These are phyloP conservation scores for Dufourea novaeangliae DNA, from an alignment of 1,140 invertebrate species.

Conservation along the genomic window DNA sequence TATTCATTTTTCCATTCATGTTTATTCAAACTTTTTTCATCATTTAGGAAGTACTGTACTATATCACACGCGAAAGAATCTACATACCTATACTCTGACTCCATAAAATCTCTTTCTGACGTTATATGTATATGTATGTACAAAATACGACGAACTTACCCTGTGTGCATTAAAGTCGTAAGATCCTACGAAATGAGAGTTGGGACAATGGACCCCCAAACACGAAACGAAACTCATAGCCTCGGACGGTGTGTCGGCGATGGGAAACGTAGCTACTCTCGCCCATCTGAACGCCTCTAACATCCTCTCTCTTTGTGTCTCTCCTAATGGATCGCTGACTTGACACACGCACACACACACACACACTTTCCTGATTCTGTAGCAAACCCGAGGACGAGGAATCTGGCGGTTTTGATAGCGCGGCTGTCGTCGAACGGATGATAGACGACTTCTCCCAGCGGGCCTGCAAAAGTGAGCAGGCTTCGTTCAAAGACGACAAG, in stretches of 20 bases:
- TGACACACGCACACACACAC: neutral
- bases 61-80: no score
- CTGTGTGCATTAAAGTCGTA: neutral
- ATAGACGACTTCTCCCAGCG: constrained; percentile 35
- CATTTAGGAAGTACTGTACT: no score
- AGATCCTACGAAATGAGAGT: neutral
- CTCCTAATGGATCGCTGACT: constrained; percentile 25
- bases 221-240: neutral
- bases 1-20: no score
- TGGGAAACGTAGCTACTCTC: neutral
- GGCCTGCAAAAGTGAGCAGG: neutral
- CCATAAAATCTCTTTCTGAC: neutral
- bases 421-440: constrained; percentile 46
- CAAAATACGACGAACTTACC: no score
- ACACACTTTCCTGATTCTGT: neutral
- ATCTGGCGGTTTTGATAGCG: constrained; percentile 40
- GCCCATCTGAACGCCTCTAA: neutral
- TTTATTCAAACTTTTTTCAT: no score
- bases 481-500: constrained; percentile 7
- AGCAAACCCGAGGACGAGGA: neutral
- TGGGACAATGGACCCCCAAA: neutral
- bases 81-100: no score
- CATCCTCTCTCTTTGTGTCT: constrained; percentile 22
- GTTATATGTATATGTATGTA: no score
- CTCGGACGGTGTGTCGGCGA: neutral